A percentile compares a stretch with the other conserved stretches of the same genome.
Evolutionary conservation across 2,888 invertebrate species (phyloP).

Genomic region (Erynnis tages): DNA sequence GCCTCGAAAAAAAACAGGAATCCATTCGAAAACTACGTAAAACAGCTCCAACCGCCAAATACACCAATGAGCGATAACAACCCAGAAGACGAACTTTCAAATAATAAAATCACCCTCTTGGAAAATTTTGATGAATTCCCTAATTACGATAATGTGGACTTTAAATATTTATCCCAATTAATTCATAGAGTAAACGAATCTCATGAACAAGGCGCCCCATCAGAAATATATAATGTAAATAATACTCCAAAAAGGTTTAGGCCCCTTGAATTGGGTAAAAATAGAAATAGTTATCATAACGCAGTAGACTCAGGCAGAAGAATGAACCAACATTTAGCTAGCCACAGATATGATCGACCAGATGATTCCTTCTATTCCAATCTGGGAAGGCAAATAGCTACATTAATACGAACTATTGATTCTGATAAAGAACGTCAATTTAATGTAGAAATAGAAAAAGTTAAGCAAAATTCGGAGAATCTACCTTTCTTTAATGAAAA

Average conservation of each 20-base stretch:
- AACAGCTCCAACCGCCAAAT: slow-evolving; percentile 1
- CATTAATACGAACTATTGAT: slow-evolving; percentile 58
- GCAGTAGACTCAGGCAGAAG: slow-evolving; percentile 28
- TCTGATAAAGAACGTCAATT: slow-evolving; percentile 44
- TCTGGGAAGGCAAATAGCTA: slow-evolving; percentile 67
- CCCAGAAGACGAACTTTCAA: neutral
- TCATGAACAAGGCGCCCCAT: slow-evolving; percentile 36
- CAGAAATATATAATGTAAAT: slow-evolving; percentile 36
- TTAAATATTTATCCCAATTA: slow-evolving; percentile 65
- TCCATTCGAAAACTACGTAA: slow-evolving; percentile 26
- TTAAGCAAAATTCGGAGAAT: slow-evolving; percentile 33
- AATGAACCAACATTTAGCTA: slow-evolving; percentile 28
- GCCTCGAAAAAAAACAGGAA: slow-evolving; percentile 36
- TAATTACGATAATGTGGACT: slow-evolving; percentile 48
- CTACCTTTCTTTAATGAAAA: slow-evolving; percentile 50
- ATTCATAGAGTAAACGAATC: slow-evolving; percentile 59
- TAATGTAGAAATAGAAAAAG: slow-evolving; percentile 46
- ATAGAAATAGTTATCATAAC: slow-evolving; percentile 25
- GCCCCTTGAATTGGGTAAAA: slow-evolving; percentile 28
- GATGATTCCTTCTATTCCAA: slow-evolving; percentile 60
- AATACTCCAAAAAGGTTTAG: slow-evolving; percentile 29
- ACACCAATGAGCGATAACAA: neutral
- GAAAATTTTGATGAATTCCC: slow-evolving; percentile 27
- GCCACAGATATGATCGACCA: slow-evolving; percentile 32
- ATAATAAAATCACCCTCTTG: neutral